These are phyloP conservation scores for Rhinogobius similis DNA, from an alignment of 2,113 vertebrate genomes.

Conservation along the genomic window DNA sequence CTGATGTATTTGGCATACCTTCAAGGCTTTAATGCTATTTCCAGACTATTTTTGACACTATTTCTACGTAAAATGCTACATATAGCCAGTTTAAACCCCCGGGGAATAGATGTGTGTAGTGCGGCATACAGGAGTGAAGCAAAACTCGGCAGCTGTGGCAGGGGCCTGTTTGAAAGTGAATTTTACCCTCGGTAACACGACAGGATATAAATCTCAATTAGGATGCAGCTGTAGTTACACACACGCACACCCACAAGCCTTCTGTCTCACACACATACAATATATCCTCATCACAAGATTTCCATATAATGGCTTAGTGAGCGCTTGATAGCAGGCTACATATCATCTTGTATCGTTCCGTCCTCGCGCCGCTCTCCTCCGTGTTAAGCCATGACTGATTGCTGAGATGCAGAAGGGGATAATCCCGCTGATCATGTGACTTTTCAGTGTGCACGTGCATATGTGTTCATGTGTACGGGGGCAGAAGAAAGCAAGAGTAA, in stretches of 20 bases:
- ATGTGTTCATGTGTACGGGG: not conserved
- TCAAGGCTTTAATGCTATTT: constrained; percentile 1
- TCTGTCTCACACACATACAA: constrained; percentile 25
- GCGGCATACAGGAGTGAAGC: constrained; percentile 38
- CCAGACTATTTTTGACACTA: not conserved
- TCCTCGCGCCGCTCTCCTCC: constrained; percentile 20
- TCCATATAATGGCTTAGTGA: constrained; percentile 53
- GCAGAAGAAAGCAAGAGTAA: constrained; percentile 23
- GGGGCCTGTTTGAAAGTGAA: constrained; percentile 59
- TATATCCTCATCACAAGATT: constrained; percentile 50
- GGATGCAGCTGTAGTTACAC: constrained; percentile 49
- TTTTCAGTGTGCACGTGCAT: constrained; percentile 10
- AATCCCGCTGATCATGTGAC: constrained; percentile 67
- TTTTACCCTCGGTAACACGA: constrained; percentile 50
- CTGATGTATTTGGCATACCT: constrained; percentile 2
- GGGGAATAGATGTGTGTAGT: constrained; percentile 38
- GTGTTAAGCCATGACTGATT: constrained; percentile 60
- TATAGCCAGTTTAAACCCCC: constrained; percentile 6
- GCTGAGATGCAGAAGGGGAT: constrained; percentile 51
- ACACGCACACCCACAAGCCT: constrained; percentile 9
- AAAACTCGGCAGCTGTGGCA: constrained; percentile 57
- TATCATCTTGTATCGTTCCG: constrained; percentile 45
- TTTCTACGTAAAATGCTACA: constrained; percentile 3
- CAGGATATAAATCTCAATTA: constrained; percentile 71
- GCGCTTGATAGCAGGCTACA: constrained; percentile 36